A percentile compares a stretch with the other conserved stretches of the same genome.
Conservation (phyloP, 1,140 invertebrate species). For the Neodiprion virginianus region DNA sequence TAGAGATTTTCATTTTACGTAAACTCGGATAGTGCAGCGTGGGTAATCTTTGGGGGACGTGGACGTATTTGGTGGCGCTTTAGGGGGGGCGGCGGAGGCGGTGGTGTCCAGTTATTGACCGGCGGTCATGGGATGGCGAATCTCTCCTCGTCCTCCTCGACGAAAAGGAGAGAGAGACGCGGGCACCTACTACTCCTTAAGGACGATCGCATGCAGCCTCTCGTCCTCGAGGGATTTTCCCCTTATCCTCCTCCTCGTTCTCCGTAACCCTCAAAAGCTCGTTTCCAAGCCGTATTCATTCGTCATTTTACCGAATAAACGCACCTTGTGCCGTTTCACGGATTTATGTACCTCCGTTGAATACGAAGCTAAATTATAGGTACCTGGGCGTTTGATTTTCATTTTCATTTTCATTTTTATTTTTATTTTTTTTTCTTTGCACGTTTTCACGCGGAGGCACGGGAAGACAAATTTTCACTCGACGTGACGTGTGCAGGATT, state of each 20-base stretch:
- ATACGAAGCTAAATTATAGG: slow-evolving; percentile 1
- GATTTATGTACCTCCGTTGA: slow-evolving; percentile 25
- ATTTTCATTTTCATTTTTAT: neutral
- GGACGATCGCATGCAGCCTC: neutral
- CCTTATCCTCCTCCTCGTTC: neutral
- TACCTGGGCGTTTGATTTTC: neutral
- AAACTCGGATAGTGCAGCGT: neutral
- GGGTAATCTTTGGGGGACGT: neutral
- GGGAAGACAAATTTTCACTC: slow-evolving; percentile 14
- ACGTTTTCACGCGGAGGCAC: slow-evolving; percentile 8
- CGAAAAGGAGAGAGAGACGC: neutral
- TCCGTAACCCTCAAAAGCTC: neutral
- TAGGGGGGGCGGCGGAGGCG: slow-evolving; percentile 16
- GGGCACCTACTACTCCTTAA: neutral
- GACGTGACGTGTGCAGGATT: slow-evolving; percentile 12
- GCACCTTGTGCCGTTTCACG: slow-evolving; percentile 21
- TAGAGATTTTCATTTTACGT: slow-evolving; percentile 10
- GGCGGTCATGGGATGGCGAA: slow-evolving; percentile 41
- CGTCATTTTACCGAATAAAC: neutral
- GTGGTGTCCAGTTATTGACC: slow-evolving; percentile 60
- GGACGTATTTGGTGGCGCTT: neutral
- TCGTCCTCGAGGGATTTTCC: neutral
- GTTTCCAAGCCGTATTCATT: no score
- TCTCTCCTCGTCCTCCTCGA: slow-evolving; percentile 39
- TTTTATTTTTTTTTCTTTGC: slow-evolving; percentile 17